These are phyloP conservation scores for Peromyscus californicus DNA, from an alignment of 2,113 vertebrate genomes.

Conservation along the genomic window DNA sequence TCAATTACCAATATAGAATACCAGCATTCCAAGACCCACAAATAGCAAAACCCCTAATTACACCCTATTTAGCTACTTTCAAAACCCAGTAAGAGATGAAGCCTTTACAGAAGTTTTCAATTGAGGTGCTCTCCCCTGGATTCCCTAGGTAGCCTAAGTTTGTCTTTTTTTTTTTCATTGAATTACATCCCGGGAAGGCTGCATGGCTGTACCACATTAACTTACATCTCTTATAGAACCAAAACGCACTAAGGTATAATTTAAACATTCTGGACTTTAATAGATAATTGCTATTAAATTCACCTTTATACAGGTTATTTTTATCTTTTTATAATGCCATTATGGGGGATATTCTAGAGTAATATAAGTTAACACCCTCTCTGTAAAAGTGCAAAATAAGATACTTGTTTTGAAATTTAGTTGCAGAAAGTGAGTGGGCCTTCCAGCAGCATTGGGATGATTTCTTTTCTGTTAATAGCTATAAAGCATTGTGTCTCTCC, in stretches of 20 bases:
- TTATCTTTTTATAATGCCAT: slow-evolving; percentile 43
- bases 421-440: neutral
- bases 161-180: slow-evolving; percentile 41
- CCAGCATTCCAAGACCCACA: slow-evolving; percentile 26
- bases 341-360: slow-evolving; percentile 26
- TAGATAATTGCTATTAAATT: slow-evolving; percentile 16
- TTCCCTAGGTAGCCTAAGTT: slow-evolving; percentile 27
- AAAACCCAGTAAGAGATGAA: slow-evolving; percentile 61
- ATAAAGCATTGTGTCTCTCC: neutral
- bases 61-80: slow-evolving; percentile 43
- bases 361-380: neutral
- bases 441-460: neutral
- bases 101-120: slow-evolving; percentile 54
- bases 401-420: slow-evolving; percentile 38
- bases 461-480: slow-evolving; percentile 28
- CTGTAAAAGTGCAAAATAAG: slow-evolving; percentile 32
- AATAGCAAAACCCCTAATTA: slow-evolving; percentile 9
- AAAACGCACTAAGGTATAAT: neutral
- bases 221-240: neutral
- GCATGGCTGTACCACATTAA: slow-evolving; percentile 17
- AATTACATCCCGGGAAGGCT: slow-evolving; percentile 28
- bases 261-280: slow-evolving; percentile 39
- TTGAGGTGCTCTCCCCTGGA: slow-evolving; percentile 14
- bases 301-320: slow-evolving; percentile 36
- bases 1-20: slow-evolving; percentile 50